Percentiles rank a stretch among this genome's conserved stretches.
phyloP scores from a whole-genome alignment of 2,113 vertebrate genomes.

The Sander vitreus region DNA sequence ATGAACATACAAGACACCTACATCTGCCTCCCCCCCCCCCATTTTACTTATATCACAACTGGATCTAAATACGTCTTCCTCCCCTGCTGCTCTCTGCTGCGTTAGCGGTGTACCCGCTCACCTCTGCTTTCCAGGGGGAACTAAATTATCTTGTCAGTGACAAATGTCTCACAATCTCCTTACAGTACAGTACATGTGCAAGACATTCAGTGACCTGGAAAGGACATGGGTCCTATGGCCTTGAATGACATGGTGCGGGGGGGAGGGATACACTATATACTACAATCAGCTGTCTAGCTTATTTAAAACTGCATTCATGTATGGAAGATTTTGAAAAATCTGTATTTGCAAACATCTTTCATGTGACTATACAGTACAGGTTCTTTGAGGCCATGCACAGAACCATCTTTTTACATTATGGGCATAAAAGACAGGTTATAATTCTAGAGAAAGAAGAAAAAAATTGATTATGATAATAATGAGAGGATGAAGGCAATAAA shows the following conservation, averaged over 20 bases:
- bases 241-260: neutral
- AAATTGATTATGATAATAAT: neutral
- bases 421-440: neutral
- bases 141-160: conserved; percentile 44
- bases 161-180: conserved; percentile 40
- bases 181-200: neutral
- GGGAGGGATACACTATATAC: neutral
- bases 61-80: neutral
- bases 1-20: too few species aligned
- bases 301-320: neutral
- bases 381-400: neutral
- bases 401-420: neutral
- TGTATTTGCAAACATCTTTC: neutral
- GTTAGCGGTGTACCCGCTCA: neutral
- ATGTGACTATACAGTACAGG: neutral
- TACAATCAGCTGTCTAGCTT: neutral
- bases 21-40: too few species aligned
- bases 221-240: neutral
- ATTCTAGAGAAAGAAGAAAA: neutral
- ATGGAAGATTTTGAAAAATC: neutral
- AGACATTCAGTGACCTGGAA: conserved; percentile 10
- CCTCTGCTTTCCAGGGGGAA: conserved; percentile 35
- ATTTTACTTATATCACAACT: too few species aligned
- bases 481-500: neutral
- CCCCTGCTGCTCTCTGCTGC: neutral